phyloP scores from a whole-genome alignment of 2,888 invertebrate genomes.

The Pelosia muscerda region DNA sequence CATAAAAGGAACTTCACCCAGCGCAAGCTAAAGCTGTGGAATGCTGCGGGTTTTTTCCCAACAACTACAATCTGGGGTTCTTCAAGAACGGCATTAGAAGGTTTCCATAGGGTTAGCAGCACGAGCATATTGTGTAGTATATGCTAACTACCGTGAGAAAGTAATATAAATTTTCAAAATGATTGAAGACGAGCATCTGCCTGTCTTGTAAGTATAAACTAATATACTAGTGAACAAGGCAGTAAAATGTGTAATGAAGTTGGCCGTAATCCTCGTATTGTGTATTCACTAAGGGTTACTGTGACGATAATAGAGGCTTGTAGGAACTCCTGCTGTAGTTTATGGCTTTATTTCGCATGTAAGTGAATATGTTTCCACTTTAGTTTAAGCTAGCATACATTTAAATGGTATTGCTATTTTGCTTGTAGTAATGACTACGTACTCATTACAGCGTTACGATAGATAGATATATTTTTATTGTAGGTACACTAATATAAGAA shows the following conservation, averaged over 20 bases:
- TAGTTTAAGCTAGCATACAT: neutral
- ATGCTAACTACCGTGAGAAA: no score
- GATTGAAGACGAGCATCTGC: neutral
- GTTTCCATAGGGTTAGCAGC: no score
- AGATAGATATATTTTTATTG: no score
- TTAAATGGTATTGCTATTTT: neutral
- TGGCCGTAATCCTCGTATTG: neutral
- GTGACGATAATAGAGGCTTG: neutral
- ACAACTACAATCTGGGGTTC: no score
- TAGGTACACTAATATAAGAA: no score
- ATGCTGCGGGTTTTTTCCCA: no score
- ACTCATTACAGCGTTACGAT: no score
- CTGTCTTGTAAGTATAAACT: neutral
- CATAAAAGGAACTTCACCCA: no score
- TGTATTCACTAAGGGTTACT: neutral
- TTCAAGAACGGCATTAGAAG: no score
- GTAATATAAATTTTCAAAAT: neutral
- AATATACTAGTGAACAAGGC: slow-evolving; percentile 1
- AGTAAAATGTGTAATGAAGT: slow-evolving; percentile 1
- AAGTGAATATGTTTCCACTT: neutral
- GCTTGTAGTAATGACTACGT: no score
- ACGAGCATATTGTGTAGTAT: no score
- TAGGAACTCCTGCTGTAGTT: neutral
- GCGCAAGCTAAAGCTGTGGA: no score
- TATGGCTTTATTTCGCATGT: neutral